Evolutionary conservation across 2,888 invertebrate species (phyloP).

Genomic region (Parasteatoda lunata): DNA sequence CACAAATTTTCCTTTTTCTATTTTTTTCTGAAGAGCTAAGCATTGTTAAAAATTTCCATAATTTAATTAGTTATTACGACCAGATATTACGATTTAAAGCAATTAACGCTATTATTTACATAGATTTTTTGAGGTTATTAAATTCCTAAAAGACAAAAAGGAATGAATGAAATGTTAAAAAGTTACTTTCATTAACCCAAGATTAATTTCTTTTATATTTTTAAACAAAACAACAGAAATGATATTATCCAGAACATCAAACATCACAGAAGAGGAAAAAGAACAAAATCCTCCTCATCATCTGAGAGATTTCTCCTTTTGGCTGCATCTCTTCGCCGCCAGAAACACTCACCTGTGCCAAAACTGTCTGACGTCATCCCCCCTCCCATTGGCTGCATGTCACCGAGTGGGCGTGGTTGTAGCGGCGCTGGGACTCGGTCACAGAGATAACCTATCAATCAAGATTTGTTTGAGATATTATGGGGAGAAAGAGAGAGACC

Average conservation of each 20-base stretch:
- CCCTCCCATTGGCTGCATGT: constrained; percentile 57
- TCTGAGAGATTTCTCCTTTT: neutral
- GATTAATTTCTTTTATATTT: too few species aligned
- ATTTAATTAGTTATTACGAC: too few species aligned
- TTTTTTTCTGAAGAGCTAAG: too few species aligned
- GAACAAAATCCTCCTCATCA: neutral
- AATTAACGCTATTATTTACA: too few species aligned
- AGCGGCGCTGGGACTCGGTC: constrained; percentile 12
- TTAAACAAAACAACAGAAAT: too few species aligned
- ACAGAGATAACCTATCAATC: constrained; percentile 65
- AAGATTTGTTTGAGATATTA: constrained; percentile 63
- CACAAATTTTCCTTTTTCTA: too few species aligned
- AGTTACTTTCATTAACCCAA: too few species aligned
- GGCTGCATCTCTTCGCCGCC: constrained; percentile 5
- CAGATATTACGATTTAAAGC: too few species aligned
- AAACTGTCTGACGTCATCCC: constrained; percentile 48
- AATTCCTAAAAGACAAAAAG: too few species aligned
- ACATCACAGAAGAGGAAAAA: neutral
- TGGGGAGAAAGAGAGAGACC: constrained; percentile 15
- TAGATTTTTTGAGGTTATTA: too few species aligned
- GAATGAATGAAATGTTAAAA: too few species aligned
- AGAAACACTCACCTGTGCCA: constrained; percentile 33
- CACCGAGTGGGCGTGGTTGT: constrained; percentile 57
- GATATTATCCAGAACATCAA: neutral
- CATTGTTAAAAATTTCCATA: too few species aligned